phyloP scores from a whole-genome alignment of 1,140 invertebrate genomes.

The Hypsibius dujardini region DNA sequence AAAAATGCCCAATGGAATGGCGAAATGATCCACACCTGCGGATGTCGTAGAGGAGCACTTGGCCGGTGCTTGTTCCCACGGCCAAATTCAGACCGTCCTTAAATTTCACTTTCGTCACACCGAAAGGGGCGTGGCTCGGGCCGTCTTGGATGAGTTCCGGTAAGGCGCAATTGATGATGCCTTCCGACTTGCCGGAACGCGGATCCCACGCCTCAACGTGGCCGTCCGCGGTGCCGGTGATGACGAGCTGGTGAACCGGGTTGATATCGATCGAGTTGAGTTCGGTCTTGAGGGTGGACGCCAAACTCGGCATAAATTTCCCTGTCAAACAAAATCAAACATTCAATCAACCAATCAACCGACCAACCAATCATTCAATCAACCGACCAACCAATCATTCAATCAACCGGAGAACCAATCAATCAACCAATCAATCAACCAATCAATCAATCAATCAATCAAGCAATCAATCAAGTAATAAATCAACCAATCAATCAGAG shows the following conservation, averaged over 20 bases:
- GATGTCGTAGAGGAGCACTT: conserved; percentile 82
- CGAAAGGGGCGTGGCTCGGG: background rate
- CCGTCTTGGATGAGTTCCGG: conserved; percentile 37
- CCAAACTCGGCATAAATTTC: conserved; percentile 1
- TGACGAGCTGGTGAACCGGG: conserved; percentile 64
- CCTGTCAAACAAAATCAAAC: conserved; percentile 24
- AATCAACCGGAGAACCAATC: too few species aligned
- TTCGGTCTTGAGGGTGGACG: conserved; percentile 21
- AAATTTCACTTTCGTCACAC: conserved; percentile 28
- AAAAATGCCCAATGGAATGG: too few species aligned
- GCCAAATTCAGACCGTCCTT: conserved; percentile 59
- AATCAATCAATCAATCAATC: too few species aligned
- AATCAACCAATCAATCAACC: too few species aligned
- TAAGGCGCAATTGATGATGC: conserved; percentile 64
- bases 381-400: too few species aligned
- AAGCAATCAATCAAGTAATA: too few species aligned
- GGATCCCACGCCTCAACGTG: conserved; percentile 92
- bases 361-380: too few species aligned
- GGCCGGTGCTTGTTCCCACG: conserved; percentile 78
- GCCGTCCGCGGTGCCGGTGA: conserved; percentile 74
- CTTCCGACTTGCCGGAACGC: conserved; percentile 51
- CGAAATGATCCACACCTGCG: conserved; percentile 43
- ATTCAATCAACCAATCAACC: too few species aligned
- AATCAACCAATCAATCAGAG: too few species aligned
- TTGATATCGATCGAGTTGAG: conserved; percentile 70